Base-by-base conservation (phyloP, 1,140 invertebrate species). In the Melitaea cinxia region DNA sequence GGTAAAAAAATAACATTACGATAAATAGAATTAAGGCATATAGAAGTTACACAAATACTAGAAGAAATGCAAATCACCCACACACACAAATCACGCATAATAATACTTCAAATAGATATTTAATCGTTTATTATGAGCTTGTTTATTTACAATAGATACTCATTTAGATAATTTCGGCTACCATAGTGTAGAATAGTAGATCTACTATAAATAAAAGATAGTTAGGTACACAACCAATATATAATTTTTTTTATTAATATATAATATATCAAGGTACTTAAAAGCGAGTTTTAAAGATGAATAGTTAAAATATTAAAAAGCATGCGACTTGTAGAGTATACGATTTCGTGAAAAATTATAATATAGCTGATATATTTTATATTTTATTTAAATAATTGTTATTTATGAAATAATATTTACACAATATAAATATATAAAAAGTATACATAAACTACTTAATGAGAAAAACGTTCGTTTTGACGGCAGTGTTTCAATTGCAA, bases 61-160 rank as follows among this genome's bases (percentile, higher is more conserved):
- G 6, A 6, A 45, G 15, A 19, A 45, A 21, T 9, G n/a, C 30
- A 39, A 39, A n/a, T n/a, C n/a, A n/a, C 33, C 2, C 33, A 4
- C 33, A 10, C 6, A 35, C 6, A 35, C 33, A 4, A 35, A 35
- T 17, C 39, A 19, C 23, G 10, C 30, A 58, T 45, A 60, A 60
- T 60, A 60, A 60, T 60, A 60, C 15, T 37, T 17, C 49, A 24
- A 52, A 10, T 65, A 78, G 69, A 75, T 85, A 83, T 88, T 88
- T 78, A 82, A 84, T 82, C 73, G 75, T 79, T 77, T 85, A 83
- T 86, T 81, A 85, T 82, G 80, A 82, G 78, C 78, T 78, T 84
- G 82, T 63, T 70, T 88, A 88, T 88, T 82, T 88, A 88, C 85
- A 88, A 78, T 78, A 79, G 61, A 54, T 61, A 68, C 24, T 70